Percentiles rank a stretch among this genome's conserved stretches.
phyloP scores from a whole-genome alignment of 1,140 invertebrate species.

The Diachasmimorpha longicaudata region DNA sequence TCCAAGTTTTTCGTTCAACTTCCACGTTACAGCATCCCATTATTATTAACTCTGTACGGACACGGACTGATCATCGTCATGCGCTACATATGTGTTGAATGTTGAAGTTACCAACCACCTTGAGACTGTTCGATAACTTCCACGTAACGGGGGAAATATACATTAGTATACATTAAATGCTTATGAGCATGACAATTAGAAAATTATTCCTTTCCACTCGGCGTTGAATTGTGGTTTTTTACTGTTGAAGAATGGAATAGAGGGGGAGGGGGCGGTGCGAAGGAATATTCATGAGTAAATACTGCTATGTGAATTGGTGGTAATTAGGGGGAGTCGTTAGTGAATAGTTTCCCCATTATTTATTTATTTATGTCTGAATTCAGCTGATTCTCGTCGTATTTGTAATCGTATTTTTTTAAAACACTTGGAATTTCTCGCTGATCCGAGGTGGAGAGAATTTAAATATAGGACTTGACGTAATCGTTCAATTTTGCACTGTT shows the following conservation, averaged over 20 bases:
- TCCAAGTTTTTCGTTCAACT: not conserved
- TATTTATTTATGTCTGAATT: not conserved
- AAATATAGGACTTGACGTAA: constrained; percentile 9
- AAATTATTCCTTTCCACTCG: not conserved
- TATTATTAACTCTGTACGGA: not conserved
- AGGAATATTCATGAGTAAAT: not conserved
- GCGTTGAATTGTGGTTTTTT: not conserved
- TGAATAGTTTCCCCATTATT: not conserved
- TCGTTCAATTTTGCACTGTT: not conserved
- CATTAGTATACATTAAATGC: not conserved
- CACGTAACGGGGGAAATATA: not conserved
- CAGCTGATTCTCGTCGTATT: not conserved
- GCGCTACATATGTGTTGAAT: not conserved
- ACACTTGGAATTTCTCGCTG: not conserved
- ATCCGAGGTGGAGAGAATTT: not conserved
- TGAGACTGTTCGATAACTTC: constrained; percentile 2
- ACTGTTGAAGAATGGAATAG: not conserved
- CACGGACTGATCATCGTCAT: not conserved
- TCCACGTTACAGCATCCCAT: not conserved
- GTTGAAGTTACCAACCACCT: not conserved
- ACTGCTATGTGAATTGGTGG: not conserved
- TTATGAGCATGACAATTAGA: not conserved
- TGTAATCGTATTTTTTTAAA: not conserved
- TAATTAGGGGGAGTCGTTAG: not conserved
- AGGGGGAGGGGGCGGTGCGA: too few relatives aligned